phyloP scores from a whole-genome alignment of 2,113 vertebrate species.

The Gila orcuttii region DNA sequence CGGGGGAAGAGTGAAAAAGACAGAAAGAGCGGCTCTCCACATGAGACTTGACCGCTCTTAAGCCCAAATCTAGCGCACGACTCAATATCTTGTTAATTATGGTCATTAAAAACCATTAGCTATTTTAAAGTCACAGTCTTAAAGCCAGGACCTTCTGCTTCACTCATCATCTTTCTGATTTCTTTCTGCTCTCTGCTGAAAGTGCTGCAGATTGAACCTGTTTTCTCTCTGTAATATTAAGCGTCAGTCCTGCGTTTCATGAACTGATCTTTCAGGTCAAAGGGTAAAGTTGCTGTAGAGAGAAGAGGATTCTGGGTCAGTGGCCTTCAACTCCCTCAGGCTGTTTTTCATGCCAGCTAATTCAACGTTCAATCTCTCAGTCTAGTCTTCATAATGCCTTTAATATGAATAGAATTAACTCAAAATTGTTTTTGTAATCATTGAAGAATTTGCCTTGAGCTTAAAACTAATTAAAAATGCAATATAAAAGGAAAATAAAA shows the following conservation, averaged over 20 bases:
- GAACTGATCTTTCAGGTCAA: neutral
- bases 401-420: neutral
- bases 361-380: neutral
- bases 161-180: neutral
- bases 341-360: constrained; percentile 12
- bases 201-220: neutral
- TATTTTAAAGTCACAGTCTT: constrained; percentile 26
- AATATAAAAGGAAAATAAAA: neutral
- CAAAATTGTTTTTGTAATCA: neutral
- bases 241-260: neutral
- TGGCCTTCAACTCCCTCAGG: neutral
- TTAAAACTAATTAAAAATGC: neutral
- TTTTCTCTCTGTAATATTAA: neutral
- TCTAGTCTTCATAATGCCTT: constrained; percentile 19
- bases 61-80: constrained; percentile 18
- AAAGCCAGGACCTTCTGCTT: constrained; percentile 9
- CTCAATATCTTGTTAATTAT: constrained; percentile 23
- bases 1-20: neutral
- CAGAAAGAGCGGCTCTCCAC: neutral
- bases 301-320: neutral
- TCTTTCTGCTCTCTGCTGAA: neutral
- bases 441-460: constrained; percentile 1
- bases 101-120: constrained; percentile 28
- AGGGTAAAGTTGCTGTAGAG: neutral
- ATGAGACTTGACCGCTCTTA: neutral